phyloP scores from a whole-genome alignment of 2,888 invertebrate genomes.

The Acrocera orbiculus region DNA sequence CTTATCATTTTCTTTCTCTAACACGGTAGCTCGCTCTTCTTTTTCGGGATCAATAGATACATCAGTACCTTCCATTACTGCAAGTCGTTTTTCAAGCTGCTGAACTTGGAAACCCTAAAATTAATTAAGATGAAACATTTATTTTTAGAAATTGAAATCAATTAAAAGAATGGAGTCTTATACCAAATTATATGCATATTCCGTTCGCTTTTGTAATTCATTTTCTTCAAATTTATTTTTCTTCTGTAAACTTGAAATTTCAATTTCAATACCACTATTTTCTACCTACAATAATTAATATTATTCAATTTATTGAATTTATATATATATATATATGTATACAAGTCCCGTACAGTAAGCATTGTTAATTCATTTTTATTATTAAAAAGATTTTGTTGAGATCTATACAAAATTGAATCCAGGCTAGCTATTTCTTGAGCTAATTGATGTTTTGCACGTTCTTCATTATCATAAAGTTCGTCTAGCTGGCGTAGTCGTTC shows the following conservation, averaged over 20 bases:
- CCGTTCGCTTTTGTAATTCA: constrained; percentile 38
- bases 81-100: constrained; percentile 29
- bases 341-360: background rate
- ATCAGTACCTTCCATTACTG: constrained; percentile 24
- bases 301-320: too few species aligned
- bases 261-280: constrained; percentile 17
- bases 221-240: constrained; percentile 24
- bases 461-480: constrained; percentile 25
- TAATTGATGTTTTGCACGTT: constrained; percentile 18
- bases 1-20: constrained; percentile 31
- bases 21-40: constrained; percentile 25
- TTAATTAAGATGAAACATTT: background rate
- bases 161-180: constrained; percentile 23
- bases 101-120: constrained; percentile 29
- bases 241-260: constrained; percentile 15
- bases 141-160: background rate
- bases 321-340: too few species aligned
- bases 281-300: constrained; percentile 15
- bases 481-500: constrained; percentile 26
- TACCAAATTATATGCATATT: constrained; percentile 42
- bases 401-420: constrained; percentile 22
- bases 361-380: constrained; percentile 20
- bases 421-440: constrained; percentile 21
- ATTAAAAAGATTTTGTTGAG: constrained; percentile 21
- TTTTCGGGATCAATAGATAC: constrained; percentile 25